Conservation (phyloP, 2,113 vertebrate genomes). For the Benitochromis conjunctus region DNA sequence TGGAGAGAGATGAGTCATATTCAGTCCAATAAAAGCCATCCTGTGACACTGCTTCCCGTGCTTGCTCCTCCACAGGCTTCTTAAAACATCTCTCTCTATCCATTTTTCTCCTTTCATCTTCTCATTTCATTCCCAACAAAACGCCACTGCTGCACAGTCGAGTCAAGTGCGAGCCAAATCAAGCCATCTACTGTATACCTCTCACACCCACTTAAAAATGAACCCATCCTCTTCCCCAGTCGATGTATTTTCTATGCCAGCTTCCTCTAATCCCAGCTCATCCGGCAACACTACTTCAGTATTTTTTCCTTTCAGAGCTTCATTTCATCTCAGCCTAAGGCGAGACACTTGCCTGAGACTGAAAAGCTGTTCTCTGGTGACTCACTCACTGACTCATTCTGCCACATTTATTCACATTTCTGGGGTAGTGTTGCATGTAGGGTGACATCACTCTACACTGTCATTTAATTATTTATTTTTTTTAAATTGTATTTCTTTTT, state of each 20-base stretch:
- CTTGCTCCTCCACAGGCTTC: not conserved
- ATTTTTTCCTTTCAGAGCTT: not conserved
- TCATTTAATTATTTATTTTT: not conserved
- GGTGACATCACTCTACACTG: not conserved
- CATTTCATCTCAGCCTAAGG: not conserved
- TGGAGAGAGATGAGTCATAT: constrained; percentile 47
- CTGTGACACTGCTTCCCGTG: not conserved
- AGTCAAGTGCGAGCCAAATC: not conserved
- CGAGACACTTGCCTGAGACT: not conserved
- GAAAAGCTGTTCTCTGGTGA: constrained; percentile 29
- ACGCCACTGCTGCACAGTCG: not conserved
- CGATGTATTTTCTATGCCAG: not conserved
- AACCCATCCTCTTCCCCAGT: not conserved
- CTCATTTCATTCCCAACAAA: not conserved
- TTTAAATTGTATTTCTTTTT: not conserved
- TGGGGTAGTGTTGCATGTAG: not conserved
- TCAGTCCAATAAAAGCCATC: constrained; percentile 16
- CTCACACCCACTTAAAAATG: not conserved
- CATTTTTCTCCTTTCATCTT: constrained; percentile 1
- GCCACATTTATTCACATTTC: constrained; percentile 8
- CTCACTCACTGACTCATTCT: constrained; percentile 36
- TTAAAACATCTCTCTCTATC: not conserved
- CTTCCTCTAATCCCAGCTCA: not conserved
- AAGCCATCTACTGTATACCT: not conserved
- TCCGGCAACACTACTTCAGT: not conserved